A percentile compares a stretch with the other conserved stretches of the same genome.
These are phyloP conservation scores for Rhabdophis nuchalis DNA, from an alignment of 2,797 vertebrate species.

Conservation along the genomic window DNA sequence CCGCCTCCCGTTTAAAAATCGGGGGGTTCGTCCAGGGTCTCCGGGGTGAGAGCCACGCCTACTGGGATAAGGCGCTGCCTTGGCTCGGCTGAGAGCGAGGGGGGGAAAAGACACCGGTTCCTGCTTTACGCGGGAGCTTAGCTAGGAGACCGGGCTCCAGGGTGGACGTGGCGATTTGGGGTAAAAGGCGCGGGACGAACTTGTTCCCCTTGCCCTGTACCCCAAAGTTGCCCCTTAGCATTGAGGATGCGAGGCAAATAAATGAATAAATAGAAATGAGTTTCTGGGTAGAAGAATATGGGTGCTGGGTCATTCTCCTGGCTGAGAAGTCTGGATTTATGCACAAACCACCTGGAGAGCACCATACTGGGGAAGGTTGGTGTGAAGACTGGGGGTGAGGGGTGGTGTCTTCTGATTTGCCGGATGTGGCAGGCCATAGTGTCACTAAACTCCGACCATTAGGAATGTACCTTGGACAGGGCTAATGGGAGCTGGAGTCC, in stretches of 20 bases:
- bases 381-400: background rate
- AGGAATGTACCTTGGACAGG: background rate
- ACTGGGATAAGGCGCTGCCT: background rate
- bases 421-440: background rate
- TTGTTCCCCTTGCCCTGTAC: background rate
- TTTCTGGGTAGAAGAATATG: background rate
- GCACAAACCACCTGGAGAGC: background rate
- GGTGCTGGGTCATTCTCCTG: background rate
- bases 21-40: background rate
- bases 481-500: background rate
- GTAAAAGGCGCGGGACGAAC: background rate
- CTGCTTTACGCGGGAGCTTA: background rate
- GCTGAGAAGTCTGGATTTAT: background rate
- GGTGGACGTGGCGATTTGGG: background rate
- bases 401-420: background rate
- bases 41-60: background rate
- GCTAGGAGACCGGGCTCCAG: background rate
- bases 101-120: too few species aligned
- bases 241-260: background rate
- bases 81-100: background rate
- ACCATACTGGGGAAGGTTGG: background rate
- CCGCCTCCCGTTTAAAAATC: background rate
- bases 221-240: background rate
- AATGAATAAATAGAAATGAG: background rate
- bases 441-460: background rate